These are phyloP conservation scores for Papilio aristodemus DNA, from an alignment of 1,140 invertebrate genomes.

Conservation along the genomic window DNA sequence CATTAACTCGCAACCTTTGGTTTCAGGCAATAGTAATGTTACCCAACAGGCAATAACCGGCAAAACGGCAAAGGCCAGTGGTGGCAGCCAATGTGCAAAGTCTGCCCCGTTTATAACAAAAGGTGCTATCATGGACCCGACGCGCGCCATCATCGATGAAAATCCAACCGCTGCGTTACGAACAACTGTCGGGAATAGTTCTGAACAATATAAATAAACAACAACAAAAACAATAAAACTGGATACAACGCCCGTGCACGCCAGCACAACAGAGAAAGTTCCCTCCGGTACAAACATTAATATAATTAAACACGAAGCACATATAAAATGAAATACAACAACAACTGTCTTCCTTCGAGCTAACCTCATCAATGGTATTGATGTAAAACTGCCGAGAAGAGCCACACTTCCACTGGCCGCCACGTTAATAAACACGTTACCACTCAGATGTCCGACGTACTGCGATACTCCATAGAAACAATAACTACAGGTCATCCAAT, in stretches of 20 bases:
- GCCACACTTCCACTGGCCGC: slow-evolving; percentile 83
- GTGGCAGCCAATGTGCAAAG: slow-evolving; percentile 82
- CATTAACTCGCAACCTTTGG: slow-evolving; percentile 85
- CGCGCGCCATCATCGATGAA: slow-evolving; percentile 84
- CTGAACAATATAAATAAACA: slow-evolving; percentile 85
- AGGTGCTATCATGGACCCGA: slow-evolving; percentile 85
- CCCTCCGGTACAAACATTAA: slow-evolving; percentile 79
- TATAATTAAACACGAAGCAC: slow-evolving; percentile 81
- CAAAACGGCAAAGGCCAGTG: slow-evolving; percentile 84
- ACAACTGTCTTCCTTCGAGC: slow-evolving; percentile 83
- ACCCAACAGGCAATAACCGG: slow-evolving; percentile 84
- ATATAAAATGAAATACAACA: slow-evolving; percentile 81
- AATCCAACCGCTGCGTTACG: slow-evolving; percentile 85
- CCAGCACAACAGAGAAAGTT: slow-evolving; percentile 78
- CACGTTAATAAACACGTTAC: slow-evolving; percentile 87
- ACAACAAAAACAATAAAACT: slow-evolving; percentile 85
- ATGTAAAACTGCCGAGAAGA: slow-evolving; percentile 82
- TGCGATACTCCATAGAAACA: slow-evolving; percentile 89
- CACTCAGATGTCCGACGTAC: slow-evolving; percentile 86
- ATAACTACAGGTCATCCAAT: slow-evolving; percentile 87
- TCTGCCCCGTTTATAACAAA: slow-evolving; percentile 81
- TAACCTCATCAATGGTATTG: slow-evolving; percentile 83
- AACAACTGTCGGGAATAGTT: slow-evolving; percentile 86
- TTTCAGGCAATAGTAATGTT: slow-evolving; percentile 88
- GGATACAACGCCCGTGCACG: slow-evolving; percentile 85